Percentiles rank a stretch among this genome's conserved stretches.
phyloP scores from a whole-genome alignment of 2,113 vertebrate genomes.

The Shinisaurus crocodilurus region DNA sequence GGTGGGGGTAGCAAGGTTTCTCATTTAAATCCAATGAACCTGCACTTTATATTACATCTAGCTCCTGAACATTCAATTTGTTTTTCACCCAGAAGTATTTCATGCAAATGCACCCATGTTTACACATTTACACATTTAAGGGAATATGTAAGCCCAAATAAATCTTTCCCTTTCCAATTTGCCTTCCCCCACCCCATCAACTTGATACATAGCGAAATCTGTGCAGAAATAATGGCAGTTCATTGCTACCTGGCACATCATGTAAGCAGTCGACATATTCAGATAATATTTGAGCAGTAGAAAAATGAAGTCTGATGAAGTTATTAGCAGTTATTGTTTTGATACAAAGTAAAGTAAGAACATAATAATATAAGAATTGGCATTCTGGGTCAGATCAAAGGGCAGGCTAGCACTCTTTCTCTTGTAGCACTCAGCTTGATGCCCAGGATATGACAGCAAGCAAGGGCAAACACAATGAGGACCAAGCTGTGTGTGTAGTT shows the following conservation, averaged over 20 bases:
- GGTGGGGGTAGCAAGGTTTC: conserved; percentile 38
- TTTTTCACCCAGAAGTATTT: conserved; percentile 3
- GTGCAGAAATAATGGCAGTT: neutral
- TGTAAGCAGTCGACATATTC: conserved; percentile 7
- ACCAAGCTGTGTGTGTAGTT: neutral
- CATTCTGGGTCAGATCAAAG: neutral
- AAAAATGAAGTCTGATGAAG: conserved; percentile 1
- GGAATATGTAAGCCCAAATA: neutral
- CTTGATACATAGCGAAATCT: conserved; percentile 1
- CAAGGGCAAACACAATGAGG: neutral
- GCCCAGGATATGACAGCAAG: neutral
- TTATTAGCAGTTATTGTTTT: neutral
- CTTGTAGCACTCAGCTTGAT: neutral
- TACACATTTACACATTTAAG: neutral
- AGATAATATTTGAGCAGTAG: conserved; percentile 23
- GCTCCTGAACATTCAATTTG: neutral
- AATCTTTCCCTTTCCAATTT: neutral
- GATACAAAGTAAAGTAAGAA: neutral
- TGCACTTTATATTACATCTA: conserved; percentile 26
- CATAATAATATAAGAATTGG: neutral
- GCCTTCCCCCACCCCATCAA: neutral
- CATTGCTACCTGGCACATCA: neutral
- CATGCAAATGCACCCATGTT: conserved; percentile 19
- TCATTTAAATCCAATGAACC: conserved; percentile 45
- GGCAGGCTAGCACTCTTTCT: neutral